Evolutionary conservation across 2,113 vertebrate genomes (phyloP).

Genomic region (Aix galericulata): DNA sequence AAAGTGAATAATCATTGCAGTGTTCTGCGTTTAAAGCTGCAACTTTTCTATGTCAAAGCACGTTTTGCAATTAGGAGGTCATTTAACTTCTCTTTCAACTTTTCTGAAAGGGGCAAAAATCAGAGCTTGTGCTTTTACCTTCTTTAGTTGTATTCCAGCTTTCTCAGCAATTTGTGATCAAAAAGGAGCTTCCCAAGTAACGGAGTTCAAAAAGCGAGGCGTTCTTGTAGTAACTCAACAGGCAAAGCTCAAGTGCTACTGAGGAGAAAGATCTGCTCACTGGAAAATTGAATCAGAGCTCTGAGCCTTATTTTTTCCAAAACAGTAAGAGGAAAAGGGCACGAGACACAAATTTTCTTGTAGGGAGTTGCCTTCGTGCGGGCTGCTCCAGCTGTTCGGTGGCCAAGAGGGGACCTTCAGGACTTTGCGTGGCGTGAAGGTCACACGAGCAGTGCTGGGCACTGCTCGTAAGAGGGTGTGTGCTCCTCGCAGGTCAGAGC

Average conservation of each 20-base stretch:
- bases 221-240: not conserved
- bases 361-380: not conserved
- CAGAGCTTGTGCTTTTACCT: not conserved
- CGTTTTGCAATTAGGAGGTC: not conserved
- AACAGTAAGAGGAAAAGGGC: not conserved
- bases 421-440: not conserved
- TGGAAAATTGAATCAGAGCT: not conserved
- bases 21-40: not conserved
- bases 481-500: not conserved
- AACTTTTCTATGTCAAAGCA: not conserved
- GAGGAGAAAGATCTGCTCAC: not conserved
- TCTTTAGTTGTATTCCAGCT: not conserved
- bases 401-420: fast-evolving
- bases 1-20: not conserved
- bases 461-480: not conserved
- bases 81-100: not conserved
- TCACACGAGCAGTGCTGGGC: not conserved
- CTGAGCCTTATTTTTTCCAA: not conserved
- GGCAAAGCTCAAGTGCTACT: not conserved
- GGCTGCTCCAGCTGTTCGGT: not conserved
- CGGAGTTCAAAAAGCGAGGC: not conserved
- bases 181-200: not conserved
- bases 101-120: not conserved
- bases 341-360: not conserved
- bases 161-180: not conserved